These are phyloP conservation scores for Mystacides longicornis DNA, from an alignment of 2,888 invertebrate genomes.

Conservation along the genomic window DNA sequence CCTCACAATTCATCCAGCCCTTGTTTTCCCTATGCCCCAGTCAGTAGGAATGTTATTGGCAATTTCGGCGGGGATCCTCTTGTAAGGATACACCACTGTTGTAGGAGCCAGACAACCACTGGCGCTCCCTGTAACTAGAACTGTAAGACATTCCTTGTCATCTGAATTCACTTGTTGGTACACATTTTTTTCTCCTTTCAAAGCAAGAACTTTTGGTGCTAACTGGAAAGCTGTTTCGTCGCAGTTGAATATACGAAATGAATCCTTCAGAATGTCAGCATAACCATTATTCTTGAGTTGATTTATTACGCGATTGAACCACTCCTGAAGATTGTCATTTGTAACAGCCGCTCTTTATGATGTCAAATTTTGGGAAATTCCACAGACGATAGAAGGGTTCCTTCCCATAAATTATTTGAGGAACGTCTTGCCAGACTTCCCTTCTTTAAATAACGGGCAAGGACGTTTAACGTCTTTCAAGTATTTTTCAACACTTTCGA, in stretches of 20 bases:
- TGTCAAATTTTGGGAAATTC: slow-evolving; percentile 12
- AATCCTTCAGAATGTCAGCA: slow-evolving; percentile 7
- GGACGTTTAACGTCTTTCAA: slow-evolving; percentile 21
- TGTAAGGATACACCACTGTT: slow-evolving; percentile 23
- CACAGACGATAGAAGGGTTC: slow-evolving; percentile 22
- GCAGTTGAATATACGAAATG: slow-evolving; percentile 7
- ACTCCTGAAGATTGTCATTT: neutral
- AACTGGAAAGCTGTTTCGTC: slow-evolving; percentile 27
- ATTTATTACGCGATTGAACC: neutral
- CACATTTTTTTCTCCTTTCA: slow-evolving; percentile 27
- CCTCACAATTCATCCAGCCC: slow-evolving; percentile 36
- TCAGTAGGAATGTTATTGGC: slow-evolving; percentile 28
- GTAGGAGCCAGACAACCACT: slow-evolving; percentile 28
- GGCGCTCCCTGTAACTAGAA: slow-evolving; percentile 29
- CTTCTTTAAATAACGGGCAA: slow-evolving; percentile 20
- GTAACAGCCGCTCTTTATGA: neutral
- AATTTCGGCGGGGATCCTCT: slow-evolving; percentile 4
- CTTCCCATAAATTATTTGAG: slow-evolving; percentile 19
- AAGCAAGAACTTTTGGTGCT: slow-evolving; percentile 28
- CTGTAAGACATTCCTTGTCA: slow-evolving; percentile 28
- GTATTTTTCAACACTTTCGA: slow-evolving; percentile 25
- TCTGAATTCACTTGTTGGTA: slow-evolving; percentile 27
- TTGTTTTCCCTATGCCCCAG: slow-evolving; percentile 34
- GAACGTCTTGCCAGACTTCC: slow-evolving; percentile 24
- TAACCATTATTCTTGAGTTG: neutral